Conservation (phyloP, 2,113 vertebrate species). For the human region GRCh38 chr11:73221501-73222000, state of each 20-base stretch:
- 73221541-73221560: background rate
- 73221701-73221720: background rate
- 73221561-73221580: background rate
- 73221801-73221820: background rate
- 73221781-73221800: background rate
- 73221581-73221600: background rate
- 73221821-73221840: background rate
- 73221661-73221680: background rate
- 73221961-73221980: background rate
- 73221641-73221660: background rate
- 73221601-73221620: background rate
- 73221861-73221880: background rate
- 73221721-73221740: too few relatives aligned
- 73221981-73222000: background rate
- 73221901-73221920: fast-evolving
- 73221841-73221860: background rate
- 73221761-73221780: background rate
- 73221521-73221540: background rate
- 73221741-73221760: background rate
- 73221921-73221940: background rate
- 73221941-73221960: background rate
- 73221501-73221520: background rate
- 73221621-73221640: background rate
- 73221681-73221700: background rate
- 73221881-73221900: background rate